Evolutionary conservation across 2,797 vertebrate genomes (phyloP).

Genomic region (Caiman crocodilus): DNA sequence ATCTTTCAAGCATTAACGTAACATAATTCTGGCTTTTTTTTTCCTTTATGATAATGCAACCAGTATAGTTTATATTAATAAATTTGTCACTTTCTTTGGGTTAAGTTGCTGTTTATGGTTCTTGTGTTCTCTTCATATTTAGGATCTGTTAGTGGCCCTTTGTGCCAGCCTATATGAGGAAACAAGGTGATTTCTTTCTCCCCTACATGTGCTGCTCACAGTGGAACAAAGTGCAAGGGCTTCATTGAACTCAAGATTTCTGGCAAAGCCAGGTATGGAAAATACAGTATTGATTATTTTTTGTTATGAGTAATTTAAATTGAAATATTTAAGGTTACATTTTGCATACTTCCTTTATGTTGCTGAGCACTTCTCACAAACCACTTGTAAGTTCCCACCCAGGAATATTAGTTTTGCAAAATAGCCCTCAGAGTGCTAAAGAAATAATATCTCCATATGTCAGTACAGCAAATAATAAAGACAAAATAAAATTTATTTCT

Average conservation of each 20-base stretch:
- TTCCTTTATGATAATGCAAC: neutral
- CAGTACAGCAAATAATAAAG: neutral
- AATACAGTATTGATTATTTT: neutral
- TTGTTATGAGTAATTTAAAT: slow-evolving; percentile 39
- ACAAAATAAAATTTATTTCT: neutral
- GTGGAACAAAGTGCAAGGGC: neutral
- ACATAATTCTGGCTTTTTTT: neutral
- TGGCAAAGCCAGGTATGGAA: neutral
- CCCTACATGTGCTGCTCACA: neutral
- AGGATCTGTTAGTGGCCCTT: neutral
- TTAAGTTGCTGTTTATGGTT: neutral
- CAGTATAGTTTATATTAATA: neutral
- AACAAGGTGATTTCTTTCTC: neutral
- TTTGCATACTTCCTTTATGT: neutral
- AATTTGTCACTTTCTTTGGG: neutral
- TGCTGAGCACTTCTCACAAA: neutral
- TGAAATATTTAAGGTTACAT: slow-evolving; percentile 21
- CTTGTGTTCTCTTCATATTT: neutral
- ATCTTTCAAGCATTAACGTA: neutral
- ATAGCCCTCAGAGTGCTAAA: neutral
- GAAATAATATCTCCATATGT: neutral
- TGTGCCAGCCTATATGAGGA: neutral
- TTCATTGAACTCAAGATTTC: neutral
- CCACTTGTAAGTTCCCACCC: neutral
- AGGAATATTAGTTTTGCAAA: neutral